phyloP scores from a whole-genome alignment of 2,888 invertebrate genomes.

The Anodontia alba region DNA sequence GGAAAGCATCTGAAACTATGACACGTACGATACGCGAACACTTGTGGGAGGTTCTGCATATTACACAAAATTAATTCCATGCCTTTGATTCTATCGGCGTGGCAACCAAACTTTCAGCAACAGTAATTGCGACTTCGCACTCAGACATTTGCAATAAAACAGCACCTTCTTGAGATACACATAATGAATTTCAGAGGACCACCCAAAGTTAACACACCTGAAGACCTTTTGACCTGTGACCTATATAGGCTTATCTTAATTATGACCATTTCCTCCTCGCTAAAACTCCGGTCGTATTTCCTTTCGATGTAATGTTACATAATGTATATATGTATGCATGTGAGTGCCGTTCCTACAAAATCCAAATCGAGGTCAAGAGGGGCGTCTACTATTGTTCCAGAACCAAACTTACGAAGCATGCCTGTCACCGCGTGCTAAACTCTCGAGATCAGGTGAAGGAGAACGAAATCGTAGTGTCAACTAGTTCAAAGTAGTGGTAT shows the following conservation, averaged over 20 bases:
- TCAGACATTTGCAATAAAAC: constrained; percentile 9
- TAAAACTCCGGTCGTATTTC: too few species aligned
- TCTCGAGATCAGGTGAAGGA: constrained; percentile 45
- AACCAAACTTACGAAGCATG: constrained; percentile 34
- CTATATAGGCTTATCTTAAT: background rate
- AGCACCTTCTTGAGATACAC: constrained; percentile 6
- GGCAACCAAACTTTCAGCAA: background rate
- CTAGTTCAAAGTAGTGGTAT: background rate
- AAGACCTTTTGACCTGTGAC: background rate
- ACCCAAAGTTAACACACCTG: background rate
- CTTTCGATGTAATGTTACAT: too few species aligned
- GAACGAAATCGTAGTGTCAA: constrained; percentile 24
- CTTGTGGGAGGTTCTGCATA: background rate
- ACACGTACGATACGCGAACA: background rate
- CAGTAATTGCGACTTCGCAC: constrained; percentile 1
- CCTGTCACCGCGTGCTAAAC: constrained; percentile 49
- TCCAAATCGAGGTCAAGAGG: background rate
- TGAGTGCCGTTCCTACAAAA: background rate
- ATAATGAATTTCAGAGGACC: constrained; percentile 1
- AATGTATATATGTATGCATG: background rate
- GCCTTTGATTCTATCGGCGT: background rate
- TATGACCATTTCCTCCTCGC: background rate
- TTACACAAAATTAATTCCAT: background rate
- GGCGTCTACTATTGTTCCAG: constrained; percentile 7
- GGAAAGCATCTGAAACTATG: background rate